These are phyloP conservation scores for Brenthis ino DNA, from an alignment of 2,888 invertebrate genomes.

Conservation along the genomic window DNA sequence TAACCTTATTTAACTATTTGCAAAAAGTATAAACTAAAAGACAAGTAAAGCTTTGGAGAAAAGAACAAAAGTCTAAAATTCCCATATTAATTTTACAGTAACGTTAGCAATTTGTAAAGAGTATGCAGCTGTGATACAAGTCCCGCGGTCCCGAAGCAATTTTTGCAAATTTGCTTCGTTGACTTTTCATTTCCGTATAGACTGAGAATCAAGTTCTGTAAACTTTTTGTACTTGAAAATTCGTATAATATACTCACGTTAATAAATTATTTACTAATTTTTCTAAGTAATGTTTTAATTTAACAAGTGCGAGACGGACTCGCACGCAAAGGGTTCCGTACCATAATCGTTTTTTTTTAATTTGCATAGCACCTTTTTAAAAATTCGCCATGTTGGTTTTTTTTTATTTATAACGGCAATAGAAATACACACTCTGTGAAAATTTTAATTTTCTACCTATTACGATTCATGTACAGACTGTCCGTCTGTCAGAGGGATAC, in stretches of 20 bases:
- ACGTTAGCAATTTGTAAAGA: slow-evolving; percentile 29
- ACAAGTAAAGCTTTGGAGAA: slow-evolving; percentile 13
- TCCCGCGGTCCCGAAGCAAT: slow-evolving; percentile 57
- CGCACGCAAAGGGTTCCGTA: too few species aligned
- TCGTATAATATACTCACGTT: neutral
- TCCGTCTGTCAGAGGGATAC: too few species aligned
- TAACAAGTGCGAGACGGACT: too few species aligned
- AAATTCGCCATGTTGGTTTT: too few species aligned
- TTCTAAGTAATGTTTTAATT: too few species aligned
- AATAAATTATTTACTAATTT: too few species aligned
- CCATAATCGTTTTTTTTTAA: too few species aligned
- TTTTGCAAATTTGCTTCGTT: slow-evolving; percentile 64
- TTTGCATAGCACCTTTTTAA: too few species aligned
- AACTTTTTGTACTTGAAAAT: neutral
- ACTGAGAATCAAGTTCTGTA: neutral
- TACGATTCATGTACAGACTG: too few species aligned
- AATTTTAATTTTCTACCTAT: too few species aligned
- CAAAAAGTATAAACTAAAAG: neutral
- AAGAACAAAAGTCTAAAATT: slow-evolving; percentile 13
- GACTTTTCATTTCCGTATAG: slow-evolving; percentile 53
- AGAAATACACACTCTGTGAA: too few species aligned
- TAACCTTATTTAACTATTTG: neutral
- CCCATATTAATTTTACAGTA: slow-evolving; percentile 20
- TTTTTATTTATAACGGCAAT: too few species aligned
- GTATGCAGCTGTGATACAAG: slow-evolving; percentile 22